Base-by-base conservation (phyloP, 2,797 vertebrate species). In the Smutsia gigantea region DNA sequence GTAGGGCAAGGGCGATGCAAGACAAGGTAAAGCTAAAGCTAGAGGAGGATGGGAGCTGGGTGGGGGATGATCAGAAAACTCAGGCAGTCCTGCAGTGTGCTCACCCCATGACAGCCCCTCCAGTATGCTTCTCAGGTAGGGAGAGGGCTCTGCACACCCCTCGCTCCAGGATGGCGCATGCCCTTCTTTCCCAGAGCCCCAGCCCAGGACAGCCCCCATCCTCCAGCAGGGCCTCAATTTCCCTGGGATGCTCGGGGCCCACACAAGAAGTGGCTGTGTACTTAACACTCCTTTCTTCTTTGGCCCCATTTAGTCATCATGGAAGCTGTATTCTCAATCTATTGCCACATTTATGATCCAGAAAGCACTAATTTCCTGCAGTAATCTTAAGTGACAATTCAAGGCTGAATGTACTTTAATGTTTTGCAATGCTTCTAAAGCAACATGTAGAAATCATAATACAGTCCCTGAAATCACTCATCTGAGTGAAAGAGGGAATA, bases 381-480 rank as follows among this genome's bases (percentile, higher is more conserved):
- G 98, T 95, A 97, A 97, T 97, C 97, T 98, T 98, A 98, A 98
- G 97, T 98, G 98, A 98, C 97, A 98, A 97, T 98, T 98, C 98
- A 98, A 97, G 97, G 97, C 98, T 98, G 98, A 98, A 97, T 98
- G 97, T 94, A 95, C 95, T 97, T 93, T 94, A 96, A 97, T 93
- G 96, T 94, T 97, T 98, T 97, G 94, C 86, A 97, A 98, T 98
- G 97, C 97, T 98, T 98, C 98, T 98, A 98, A 98, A 98, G 97
- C 97, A 98, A 98, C 98, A 97, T 98, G 95, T 98, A 93, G n/a
- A 97, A 98, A 98, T 98, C 98, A 98, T 97, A 98, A 98, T 96
- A 98, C 14, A 97, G 96, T 94, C 98, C 97, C 96, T 97, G 29
- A 87, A 98, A 98, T 96, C 97, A 97, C 98, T 93, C 95, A 97